Percentiles rank a stretch among this genome's conserved stretches.
These are phyloP conservation scores for Patiria pectinifera DNA, from an alignment of 53 echinoderm and acorn worm genomes.

Conservation along the genomic window DNA sequence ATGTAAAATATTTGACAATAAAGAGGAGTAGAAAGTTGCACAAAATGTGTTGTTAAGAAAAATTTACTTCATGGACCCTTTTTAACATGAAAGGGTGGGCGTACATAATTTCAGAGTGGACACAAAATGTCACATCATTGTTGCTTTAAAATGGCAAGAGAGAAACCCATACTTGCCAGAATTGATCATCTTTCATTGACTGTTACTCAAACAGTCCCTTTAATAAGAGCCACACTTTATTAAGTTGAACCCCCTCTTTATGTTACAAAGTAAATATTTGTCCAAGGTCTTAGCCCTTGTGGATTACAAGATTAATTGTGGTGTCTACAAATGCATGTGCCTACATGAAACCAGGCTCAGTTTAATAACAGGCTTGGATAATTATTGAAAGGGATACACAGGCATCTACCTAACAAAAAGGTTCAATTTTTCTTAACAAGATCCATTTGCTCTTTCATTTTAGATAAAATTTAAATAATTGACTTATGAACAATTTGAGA, in stretches of 20 bases:
- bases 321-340: too few species aligned
- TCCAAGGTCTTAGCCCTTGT: slow-evolving; percentile 19
- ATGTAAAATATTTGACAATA: too few species aligned
- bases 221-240: not conserved
- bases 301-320: slow-evolving; percentile 11
- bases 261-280: slow-evolving; percentile 49
- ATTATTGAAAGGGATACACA: slow-evolving; percentile 22
- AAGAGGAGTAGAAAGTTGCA: too few species aligned
- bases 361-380: not conserved
- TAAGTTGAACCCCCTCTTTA: not conserved
- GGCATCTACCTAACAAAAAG: not conserved
- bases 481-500: too few species aligned
- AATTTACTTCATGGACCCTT: too few species aligned
- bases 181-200: not conserved
- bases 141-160: too few species aligned
- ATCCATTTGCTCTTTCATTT: not conserved
- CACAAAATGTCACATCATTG: too few species aligned
- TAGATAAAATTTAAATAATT: too few species aligned
- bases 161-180: not conserved
- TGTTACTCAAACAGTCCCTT: not conserved
- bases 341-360: not conserved
- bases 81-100: too few species aligned
- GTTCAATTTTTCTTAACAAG: not conserved
- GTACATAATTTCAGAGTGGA: too few species aligned
- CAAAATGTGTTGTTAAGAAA: too few species aligned